Conservation (phyloP, 2,888 invertebrate genomes). For the Exephanes ischioxanthus region DNA sequence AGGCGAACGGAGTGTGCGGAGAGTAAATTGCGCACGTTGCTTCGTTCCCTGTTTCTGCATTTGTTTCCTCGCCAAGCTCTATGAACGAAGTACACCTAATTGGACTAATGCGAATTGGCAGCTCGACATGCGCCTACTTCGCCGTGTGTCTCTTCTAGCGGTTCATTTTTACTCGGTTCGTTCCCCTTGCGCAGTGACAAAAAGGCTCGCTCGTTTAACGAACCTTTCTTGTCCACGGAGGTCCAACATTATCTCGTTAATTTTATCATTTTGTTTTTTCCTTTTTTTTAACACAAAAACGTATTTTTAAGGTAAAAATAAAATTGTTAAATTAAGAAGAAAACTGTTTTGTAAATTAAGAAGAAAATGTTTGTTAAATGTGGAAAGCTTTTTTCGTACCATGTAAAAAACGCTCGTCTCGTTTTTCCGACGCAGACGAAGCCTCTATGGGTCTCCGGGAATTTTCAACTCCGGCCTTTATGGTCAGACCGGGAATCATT, state of each 20-base stretch:
- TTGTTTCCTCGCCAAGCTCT: constrained; percentile 23
- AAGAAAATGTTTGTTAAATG: too few relatives aligned
- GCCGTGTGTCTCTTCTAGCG: constrained; percentile 37
- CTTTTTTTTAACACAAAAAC: too few relatives aligned
- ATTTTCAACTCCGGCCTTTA: neutral
- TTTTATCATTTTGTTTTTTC: neutral
- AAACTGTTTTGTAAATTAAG: too few relatives aligned
- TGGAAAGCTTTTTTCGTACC: too few relatives aligned
- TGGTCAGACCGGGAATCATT: too few relatives aligned
- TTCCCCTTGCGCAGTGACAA: neutral
- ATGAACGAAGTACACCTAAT: constrained; percentile 57
- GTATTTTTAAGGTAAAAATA: too few relatives aligned
- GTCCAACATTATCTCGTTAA: too few relatives aligned
- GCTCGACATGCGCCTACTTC: constrained; percentile 61
- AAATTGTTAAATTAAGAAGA: too few relatives aligned
- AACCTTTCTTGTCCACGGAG: neutral
- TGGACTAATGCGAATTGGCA: constrained; percentile 60
- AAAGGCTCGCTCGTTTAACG: neutral
- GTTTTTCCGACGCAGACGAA: too few relatives aligned
- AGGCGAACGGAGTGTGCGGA: constrained; percentile 3
- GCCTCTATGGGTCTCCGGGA: too few relatives aligned
- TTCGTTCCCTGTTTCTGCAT: constrained; percentile 5
- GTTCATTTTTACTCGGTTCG: neutral
- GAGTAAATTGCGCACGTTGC: neutral
- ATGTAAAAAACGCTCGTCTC: too few relatives aligned